Conservation (phyloP, 2,797 vertebrate species). For the Oceanodroma leucorhoa region DNA sequence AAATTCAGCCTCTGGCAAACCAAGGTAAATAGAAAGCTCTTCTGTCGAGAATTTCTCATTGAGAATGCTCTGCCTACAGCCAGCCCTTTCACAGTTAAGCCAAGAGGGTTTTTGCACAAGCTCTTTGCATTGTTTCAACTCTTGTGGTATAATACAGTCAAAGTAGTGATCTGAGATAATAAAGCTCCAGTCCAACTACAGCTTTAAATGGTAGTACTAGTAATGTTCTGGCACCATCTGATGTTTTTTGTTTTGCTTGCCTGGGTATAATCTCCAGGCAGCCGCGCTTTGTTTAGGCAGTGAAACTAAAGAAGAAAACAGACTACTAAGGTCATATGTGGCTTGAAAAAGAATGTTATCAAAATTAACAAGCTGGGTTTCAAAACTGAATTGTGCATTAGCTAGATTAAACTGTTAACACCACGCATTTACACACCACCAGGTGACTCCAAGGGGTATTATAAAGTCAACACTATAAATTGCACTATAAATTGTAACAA, state of each 20-base stretch:
- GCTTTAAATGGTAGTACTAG: slow-evolving; percentile 44
- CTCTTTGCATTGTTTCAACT: not conserved
- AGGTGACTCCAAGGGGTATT: not conserved
- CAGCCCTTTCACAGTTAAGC: not conserved
- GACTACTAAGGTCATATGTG: not conserved
- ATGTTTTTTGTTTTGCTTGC: slow-evolving; percentile 61
- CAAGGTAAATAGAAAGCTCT: not conserved
- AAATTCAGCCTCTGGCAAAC: slow-evolving; percentile 1
- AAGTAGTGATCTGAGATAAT: not conserved
- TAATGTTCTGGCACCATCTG: slow-evolving; percentile 55
- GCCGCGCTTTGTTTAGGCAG: not conserved
- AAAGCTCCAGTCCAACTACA: not conserved
- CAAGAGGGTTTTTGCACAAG: not conserved
- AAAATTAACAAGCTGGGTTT: not conserved
- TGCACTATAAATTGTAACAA: not conserved
- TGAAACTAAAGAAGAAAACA: slow-evolving; percentile 38
- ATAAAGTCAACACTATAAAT: not conserved
- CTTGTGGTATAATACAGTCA: not conserved
- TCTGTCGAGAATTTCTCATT: not conserved
- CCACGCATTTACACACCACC: accelerated
- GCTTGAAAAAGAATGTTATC: not conserved
- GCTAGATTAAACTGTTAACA: not conserved
- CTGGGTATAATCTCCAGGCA: slow-evolving; percentile 46
- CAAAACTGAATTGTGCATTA: not conserved
- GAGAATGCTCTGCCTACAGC: not conserved